Evolutionary conservation across 2,797 vertebrate genomes (phyloP).

Genomic region (Eupleurogrammus muticus): DNA sequence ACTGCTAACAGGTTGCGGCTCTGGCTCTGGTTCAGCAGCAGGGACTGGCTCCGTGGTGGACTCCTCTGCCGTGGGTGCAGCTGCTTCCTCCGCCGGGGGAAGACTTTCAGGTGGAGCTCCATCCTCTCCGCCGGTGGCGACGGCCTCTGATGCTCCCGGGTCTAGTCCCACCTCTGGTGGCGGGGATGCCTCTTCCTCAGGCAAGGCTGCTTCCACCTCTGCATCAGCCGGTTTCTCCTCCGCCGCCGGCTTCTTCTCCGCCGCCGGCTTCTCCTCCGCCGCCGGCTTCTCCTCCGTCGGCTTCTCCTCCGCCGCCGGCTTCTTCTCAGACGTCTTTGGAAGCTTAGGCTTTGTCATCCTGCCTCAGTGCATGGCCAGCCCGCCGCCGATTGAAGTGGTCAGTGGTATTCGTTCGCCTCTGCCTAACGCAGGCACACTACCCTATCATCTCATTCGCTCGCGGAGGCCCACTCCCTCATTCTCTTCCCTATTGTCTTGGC

Average conservation of each 20-base stretch:
- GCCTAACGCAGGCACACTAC: slow-evolving; percentile 29
- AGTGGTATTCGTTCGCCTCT: slow-evolving; percentile 13
- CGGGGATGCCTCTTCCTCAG: slow-evolving; percentile 16
- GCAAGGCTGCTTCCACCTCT: slow-evolving; percentile 27
- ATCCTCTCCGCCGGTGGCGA: slow-evolving; percentile 26
- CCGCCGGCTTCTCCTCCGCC: too few relatives aligned
- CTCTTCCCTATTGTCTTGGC: slow-evolving; percentile 44
- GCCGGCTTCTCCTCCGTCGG: slow-evolving; percentile 65
- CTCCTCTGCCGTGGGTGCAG: slow-evolving; percentile 27
- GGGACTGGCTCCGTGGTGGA: slow-evolving; percentile 38
- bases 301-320: slow-evolving; percentile 51
- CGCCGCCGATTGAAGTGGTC: slow-evolving; percentile 18
- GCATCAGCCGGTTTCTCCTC: slow-evolving; percentile 41
- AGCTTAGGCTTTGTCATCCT: slow-evolving; percentile 81
- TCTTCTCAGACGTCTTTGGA: slow-evolving; percentile 78
- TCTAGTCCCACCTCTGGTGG: slow-evolving; percentile 22
- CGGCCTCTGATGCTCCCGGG: slow-evolving; percentile 32
- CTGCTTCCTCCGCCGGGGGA: slow-evolving; percentile 43
- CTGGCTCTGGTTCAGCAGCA: slow-evolving; percentile 59
- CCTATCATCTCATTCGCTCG: slow-evolving; percentile 28
- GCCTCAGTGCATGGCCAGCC: not conserved
- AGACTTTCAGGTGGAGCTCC: slow-evolving; percentile 46
- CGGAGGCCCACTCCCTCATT: slow-evolving; percentile 25
- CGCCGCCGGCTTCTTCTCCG: slow-evolving; percentile 72
- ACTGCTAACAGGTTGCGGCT: slow-evolving; percentile 68